Evolutionary conservation across 2,113 vertebrate species (phyloP), one percentile per base, ranked within the genome.

Genomic region (Bolborhynchus lineola): DNA sequence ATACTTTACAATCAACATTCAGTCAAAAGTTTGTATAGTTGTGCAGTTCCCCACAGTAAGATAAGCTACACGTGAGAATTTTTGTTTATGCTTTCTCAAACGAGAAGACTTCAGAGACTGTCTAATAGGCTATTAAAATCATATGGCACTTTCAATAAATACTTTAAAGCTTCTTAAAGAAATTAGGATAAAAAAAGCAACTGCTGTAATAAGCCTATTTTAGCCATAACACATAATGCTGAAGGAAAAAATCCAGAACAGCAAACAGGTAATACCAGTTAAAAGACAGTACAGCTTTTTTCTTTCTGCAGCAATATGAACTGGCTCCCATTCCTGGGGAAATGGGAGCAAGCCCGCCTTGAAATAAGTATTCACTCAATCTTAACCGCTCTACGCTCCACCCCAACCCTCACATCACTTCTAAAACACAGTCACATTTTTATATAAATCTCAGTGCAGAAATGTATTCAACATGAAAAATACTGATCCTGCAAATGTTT

Each of bases 91-190:
- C 85, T 92, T 89, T 95, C 96, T 85, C 93, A 53, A 88, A 92
- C 88, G 67, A 92, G 90, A 94, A 88, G 74, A 91, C 46, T 88
- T 92, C 93, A 86, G 74, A 96, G 79, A 92, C 68, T 87, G 95
- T 96, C 92, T 94, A 95, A 97, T 77, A 97, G 90, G 96, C 96
- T 97, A 95, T 93, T 93, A 96, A 97, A 97, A 96, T 96, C 86
- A 97, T 97, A 98, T 98, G 98, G 98, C 98, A 98, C 98, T 98
- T 98, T 96, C 97, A 98, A 98, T 97, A 97, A 98, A 98, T 97
- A 98, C 92, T 95, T 98, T 98, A 98, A 98, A 98, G 98, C 98
- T 98, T 98, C 94, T 97, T 91, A 98, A 98, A 97, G 97, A 98
- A 98, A 98, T 83, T 76, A 75, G 86, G 94, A 93, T 96, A 95